phyloP scores from a whole-genome alignment of 1,140 invertebrate species.

The Anoplolepis gracilipes region DNA sequence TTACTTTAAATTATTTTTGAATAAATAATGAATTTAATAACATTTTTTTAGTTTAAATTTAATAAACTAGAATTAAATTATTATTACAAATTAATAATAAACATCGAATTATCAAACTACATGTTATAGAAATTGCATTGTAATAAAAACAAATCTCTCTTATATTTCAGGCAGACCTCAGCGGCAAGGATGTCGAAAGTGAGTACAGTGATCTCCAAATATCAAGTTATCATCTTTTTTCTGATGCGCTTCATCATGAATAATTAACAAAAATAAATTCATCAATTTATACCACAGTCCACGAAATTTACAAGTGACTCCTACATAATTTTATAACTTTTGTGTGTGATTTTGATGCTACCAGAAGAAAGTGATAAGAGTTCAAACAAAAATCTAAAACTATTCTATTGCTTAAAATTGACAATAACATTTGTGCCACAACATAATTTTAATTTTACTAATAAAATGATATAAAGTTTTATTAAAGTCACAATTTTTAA shows the following conservation, averaged over 20 bases:
- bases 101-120: background rate
- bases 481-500: background rate
- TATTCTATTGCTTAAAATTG: background rate
- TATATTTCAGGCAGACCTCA: constrained; percentile 89
- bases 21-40: background rate
- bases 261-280: constrained; percentile 7
- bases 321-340: background rate
- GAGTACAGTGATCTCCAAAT: constrained; percentile 84
- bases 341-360: constrained; percentile 1
- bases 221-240: background rate
- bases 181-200: constrained; percentile 91
- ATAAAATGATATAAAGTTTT: background rate
- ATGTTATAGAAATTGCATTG: background rate
- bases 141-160: constrained; percentile 46
- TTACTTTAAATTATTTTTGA: background rate
- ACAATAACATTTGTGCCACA: background rate
- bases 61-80: constrained; percentile 2
- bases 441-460: background rate
- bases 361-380: constrained; percentile 18
- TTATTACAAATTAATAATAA: constrained; percentile 23
- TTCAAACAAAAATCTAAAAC: background rate
- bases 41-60: background rate
- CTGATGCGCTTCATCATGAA: background rate
- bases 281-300: background rate
- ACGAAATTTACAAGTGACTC: constrained; percentile 55